phyloP scores from a whole-genome alignment of 2,797 vertebrate species.

The Pipistrellus pipistrellus region DNA sequence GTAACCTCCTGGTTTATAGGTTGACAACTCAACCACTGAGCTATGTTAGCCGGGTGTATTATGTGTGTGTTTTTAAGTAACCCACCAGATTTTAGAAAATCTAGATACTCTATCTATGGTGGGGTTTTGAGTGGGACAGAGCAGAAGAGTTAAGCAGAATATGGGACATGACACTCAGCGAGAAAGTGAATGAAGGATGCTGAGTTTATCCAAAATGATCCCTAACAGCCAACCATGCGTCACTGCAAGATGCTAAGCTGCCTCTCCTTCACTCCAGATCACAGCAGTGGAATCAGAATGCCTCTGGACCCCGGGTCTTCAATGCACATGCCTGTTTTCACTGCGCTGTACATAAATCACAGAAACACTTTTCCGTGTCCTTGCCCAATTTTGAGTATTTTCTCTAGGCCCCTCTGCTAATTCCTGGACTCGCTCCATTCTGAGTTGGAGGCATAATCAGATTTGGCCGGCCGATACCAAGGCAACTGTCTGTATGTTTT shows the following conservation, averaged over 20 bases:
- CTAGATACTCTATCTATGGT: neutral
- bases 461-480: slow-evolving; percentile 63
- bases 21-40: no score
- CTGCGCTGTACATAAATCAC: neutral
- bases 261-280: neutral
- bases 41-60: no score
- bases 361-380: slow-evolving; percentile 11
- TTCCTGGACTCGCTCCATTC: slow-evolving; percentile 70
- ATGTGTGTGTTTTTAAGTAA: no score
- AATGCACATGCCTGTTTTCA: neutral
- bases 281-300: neutral
- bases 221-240: neutral
- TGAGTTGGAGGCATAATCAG: slow-evolving; percentile 45
- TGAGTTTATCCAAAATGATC: neutral
- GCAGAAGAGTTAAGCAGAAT: neutral
- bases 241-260: neutral
- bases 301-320: neutral
- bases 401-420: slow-evolving; percentile 72
- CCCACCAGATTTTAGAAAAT: neutral
- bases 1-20: no score
- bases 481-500: slow-evolving; percentile 71
- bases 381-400: slow-evolving; percentile 63
- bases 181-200: neutral
- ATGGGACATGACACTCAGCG: neutral
- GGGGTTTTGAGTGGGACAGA: neutral